phyloP scores from a whole-genome alignment of 1,140 invertebrate species.

The Matsumurasca onukii region DNA sequence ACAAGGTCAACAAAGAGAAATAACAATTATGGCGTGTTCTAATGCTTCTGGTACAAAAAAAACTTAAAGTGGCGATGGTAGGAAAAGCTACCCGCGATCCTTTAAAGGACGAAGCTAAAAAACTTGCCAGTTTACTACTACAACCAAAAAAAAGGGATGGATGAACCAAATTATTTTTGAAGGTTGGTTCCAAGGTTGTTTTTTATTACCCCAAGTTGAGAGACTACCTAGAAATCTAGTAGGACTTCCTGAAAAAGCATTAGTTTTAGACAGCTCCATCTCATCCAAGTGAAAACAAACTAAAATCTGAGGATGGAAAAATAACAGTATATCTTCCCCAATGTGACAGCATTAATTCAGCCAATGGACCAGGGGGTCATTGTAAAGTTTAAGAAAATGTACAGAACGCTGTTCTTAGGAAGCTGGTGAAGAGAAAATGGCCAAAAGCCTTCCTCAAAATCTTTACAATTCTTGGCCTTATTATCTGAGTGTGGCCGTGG shows the following conservation, averaged over 20 bases:
- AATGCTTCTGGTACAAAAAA: slow-evolving; percentile 44
- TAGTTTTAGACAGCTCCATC: slow-evolving; percentile 26
- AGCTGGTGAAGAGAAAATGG: background rate
- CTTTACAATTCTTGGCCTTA: background rate
- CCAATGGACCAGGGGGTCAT: slow-evolving; percentile 3
- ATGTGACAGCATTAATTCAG: background rate
- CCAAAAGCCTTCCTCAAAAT: slow-evolving; percentile 29
- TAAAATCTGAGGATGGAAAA: slow-evolving; percentile 21
- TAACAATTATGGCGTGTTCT: slow-evolving; percentile 46
- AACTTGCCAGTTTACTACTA: slow-evolving; percentile 28
- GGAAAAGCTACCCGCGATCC: slow-evolving; percentile 44
- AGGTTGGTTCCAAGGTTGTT: background rate
- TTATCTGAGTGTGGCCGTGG: slow-evolving; percentile 39
- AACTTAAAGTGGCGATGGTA: slow-evolving; percentile 45
- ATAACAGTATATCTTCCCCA: slow-evolving; percentile 9
- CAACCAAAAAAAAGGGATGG: slow-evolving; percentile 23
- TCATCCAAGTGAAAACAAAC: slow-evolving; percentile 30
- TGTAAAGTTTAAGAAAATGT: background rate
- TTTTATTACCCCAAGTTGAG: background rate
- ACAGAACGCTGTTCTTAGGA: background rate
- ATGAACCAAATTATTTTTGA: slow-evolving; percentile 22
- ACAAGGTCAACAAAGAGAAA: slow-evolving; percentile 46
- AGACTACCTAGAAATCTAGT: background rate
- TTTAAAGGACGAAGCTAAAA: slow-evolving; percentile 24
- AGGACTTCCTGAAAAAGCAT: background rate